phyloP scores from a whole-genome alignment of 2,797 vertebrate genomes.

The Alectoris magna region DNA sequence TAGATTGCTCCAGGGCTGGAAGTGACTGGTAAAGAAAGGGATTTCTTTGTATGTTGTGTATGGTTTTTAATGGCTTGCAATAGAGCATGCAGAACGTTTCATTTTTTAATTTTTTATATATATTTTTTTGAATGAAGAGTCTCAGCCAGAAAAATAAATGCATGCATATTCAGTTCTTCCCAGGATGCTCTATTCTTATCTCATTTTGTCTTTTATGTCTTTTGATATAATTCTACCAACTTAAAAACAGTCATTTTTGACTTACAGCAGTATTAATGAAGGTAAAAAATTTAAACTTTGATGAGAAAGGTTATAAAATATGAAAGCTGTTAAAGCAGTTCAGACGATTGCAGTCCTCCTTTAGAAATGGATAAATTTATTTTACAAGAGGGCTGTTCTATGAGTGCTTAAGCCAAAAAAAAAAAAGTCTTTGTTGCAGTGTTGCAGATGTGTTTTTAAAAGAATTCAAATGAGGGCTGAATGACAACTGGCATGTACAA shows the following conservation, averaged over 20 bases:
- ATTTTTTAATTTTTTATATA: neutral
- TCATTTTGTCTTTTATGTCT: neutral
- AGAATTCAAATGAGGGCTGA: neutral
- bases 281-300: conserved; percentile 1
- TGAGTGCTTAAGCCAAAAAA: neutral
- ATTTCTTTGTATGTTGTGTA: neutral
- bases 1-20: neutral
- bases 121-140: neutral
- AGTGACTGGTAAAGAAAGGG: neutral
- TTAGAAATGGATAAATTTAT: neutral
- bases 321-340: neutral
- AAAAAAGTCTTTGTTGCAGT: neutral
- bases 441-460: neutral
- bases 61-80: neutral
- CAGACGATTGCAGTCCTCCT: neutral
- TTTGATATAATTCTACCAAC: neutral
- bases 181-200: neutral
- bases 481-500: neutral
- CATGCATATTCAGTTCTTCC: neutral
- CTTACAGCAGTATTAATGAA: neutral
- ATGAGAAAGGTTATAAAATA: conserved; percentile 4
- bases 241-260: neutral
- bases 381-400: neutral
- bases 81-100: neutral
- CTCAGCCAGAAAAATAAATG: neutral